Evolutionary conservation across 2,888 invertebrate genomes (phyloP), one percentile per base, ranked within the genome.

Genomic region (Limnephilus lunatus): DNA sequence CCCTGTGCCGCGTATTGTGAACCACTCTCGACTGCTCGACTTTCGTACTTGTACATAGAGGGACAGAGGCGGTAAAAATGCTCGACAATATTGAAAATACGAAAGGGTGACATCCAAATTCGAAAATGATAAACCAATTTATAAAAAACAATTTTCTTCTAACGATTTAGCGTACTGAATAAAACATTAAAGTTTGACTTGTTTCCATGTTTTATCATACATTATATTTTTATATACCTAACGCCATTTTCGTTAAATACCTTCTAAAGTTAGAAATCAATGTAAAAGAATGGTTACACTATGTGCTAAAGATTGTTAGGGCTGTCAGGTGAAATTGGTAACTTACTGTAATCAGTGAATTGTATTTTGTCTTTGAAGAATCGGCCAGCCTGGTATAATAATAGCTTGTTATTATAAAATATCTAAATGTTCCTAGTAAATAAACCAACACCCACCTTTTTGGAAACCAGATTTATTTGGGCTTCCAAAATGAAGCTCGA

Each of bases 21-120:
- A 68, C 68, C 68, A 68, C 68, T n/a, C 68, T n/a, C 68, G 68
- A n/a, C 68, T 68, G 68, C 68, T 68, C 68, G 68, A 68, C 68
- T 68, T 68, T 25, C 68, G 9, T 68, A 48, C 48, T 48, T 15
- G 48, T 25, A n/a, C 68, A 25, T 68, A n/a, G 68, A 7, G 68
- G n/a, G 68, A 25, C 25, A 68, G 68, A 68, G 9, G n/a, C 25
- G 25, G 25, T 68, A 25, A 68, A 68, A 68, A 68, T 4, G n/a
- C 9, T 68, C 5, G 68, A n/a, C 68, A 1, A 68, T 25, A 68
- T 68, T 68, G 68, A 25, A 68, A 25, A 68, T n/a, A 25, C 68
- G 68, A 53, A 53, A 53, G 5, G 53, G 19, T 19, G 53, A 53
- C 53, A 53, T 19, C 9, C 15, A 14, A 48, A 48, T 44, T 14